These are phyloP conservation scores for Nomada ferruginata DNA, from an alignment of 2,888 invertebrate genomes.

Conservation along the genomic window DNA sequence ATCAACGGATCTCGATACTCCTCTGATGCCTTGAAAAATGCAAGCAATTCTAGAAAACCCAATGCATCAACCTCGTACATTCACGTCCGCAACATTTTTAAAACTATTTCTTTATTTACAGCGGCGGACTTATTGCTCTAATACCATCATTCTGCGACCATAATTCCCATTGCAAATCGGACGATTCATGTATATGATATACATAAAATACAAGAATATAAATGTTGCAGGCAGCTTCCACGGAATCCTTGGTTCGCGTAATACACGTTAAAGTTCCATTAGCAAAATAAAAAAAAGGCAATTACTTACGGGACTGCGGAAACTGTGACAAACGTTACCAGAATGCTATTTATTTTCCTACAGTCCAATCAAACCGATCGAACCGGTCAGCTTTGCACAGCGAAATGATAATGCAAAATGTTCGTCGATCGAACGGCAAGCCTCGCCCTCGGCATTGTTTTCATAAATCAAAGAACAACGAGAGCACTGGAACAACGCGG, in stretches of 20 bases:
- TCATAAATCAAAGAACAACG: slow-evolving; percentile 48
- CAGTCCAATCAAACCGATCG: background rate
- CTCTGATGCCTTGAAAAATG: too few species aligned
- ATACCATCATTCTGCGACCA: too few species aligned
- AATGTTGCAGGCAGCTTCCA: background rate
- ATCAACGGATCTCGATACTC: too few species aligned
- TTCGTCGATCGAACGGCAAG: slow-evolving; percentile 5
- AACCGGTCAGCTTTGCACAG: background rate
- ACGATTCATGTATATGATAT: too few species aligned
- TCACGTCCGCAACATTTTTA: too few species aligned
- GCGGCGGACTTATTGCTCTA: too few species aligned
- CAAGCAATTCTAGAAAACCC: too few species aligned
- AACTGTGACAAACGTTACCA: background rate
- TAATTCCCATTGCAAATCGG: too few species aligned
- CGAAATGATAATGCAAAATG: background rate
- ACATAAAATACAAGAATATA: too few species aligned
- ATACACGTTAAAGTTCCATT: background rate
- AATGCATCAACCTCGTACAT: too few species aligned
- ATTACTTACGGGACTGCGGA: background rate
- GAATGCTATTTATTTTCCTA: slow-evolving; percentile 10
- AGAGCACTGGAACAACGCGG: background rate
- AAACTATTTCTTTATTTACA: too few species aligned
- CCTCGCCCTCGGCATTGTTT: slow-evolving; percentile 10
- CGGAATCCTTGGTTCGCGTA: background rate
- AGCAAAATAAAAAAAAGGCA: slow-evolving; percentile 4